Percentiles rank a stretch among this genome's conserved stretches.
phyloP scores from a whole-genome alignment of 2,113 vertebrate genomes.

The Egretta garzetta region DNA sequence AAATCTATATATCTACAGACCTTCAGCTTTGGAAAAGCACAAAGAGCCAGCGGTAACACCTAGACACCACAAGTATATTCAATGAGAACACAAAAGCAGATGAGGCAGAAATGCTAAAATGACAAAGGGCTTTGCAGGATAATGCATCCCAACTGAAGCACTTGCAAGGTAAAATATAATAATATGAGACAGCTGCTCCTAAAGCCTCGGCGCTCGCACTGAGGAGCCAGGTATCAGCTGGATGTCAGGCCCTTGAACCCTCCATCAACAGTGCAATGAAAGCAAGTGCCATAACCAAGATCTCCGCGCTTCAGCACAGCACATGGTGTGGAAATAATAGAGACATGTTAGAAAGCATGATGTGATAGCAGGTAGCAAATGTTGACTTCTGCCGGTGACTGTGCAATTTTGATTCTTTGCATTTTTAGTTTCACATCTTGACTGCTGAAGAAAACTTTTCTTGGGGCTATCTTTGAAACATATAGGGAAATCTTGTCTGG shows the following conservation, averaged over 20 bases:
- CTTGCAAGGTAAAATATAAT: not conserved
- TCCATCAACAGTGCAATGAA: not conserved
- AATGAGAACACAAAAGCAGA: not conserved
- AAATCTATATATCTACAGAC: not conserved
- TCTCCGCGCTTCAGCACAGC: not conserved
- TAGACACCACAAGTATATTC: not conserved
- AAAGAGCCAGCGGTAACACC: not conserved
- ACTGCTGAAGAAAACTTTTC: slow-evolving; percentile 4
- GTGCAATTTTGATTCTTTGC: not conserved
- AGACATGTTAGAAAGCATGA: not conserved
- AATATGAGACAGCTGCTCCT: not conserved
- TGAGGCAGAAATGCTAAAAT: not conserved
- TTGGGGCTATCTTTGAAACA: slow-evolving; percentile 1
- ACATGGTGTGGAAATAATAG: not conserved
- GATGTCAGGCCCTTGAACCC: not conserved
- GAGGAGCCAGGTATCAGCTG: not conserved
- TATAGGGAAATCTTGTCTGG: not conserved
- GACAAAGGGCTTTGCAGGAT: not conserved
- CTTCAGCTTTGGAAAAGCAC: slow-evolving; percentile 40
- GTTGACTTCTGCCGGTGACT: not conserved
- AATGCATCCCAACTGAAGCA: not conserved
- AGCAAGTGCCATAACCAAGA: not conserved
- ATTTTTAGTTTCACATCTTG: not conserved
- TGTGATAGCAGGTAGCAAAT: not conserved
- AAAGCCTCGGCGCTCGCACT: not conserved